Percentiles rank a stretch among this genome's conserved stretches.
These are phyloP conservation scores for Scaptodrosophila latifasciaeformis DNA, from an alignment of 2,888 invertebrate species.

Conservation along the genomic window DNA sequence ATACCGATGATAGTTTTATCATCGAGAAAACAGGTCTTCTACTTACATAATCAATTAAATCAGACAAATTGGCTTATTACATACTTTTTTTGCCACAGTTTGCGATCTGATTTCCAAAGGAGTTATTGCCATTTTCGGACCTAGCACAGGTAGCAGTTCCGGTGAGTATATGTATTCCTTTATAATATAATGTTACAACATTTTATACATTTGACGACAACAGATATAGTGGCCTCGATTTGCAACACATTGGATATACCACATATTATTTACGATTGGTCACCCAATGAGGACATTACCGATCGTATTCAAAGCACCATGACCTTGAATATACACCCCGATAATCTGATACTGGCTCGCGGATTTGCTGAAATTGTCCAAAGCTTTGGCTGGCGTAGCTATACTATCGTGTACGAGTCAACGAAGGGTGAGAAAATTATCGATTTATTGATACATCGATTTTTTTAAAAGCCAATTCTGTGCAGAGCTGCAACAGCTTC, in stretches of 20 bases:
- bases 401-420: conserved; percentile 88
- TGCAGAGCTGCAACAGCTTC: conserved; percentile 84
- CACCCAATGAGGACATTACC: conserved; percentile 75
- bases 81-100: conserved; percentile 75
- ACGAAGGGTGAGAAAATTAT: conserved; percentile 79
- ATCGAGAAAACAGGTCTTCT: conserved; percentile 72
- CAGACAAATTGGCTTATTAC: conserved; percentile 4
- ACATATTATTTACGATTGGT: conserved; percentile 80
- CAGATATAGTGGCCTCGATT: conserved; percentile 76
- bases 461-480: background rate
- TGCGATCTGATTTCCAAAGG: conserved; percentile 81
- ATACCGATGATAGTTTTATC: conserved; percentile 71
- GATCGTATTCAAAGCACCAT: conserved; percentile 76
- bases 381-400: conserved; percentile 86
- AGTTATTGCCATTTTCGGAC: conserved; percentile 85
- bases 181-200: too few relatives aligned
- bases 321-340: conserved; percentile 83
- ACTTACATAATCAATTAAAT: background rate
- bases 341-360: conserved; percentile 79
- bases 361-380: conserved; percentile 85
- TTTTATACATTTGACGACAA: background rate
- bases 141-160: conserved; percentile 74
- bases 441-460: background rate
- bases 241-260: conserved; percentile 81
- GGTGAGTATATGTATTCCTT: conserved; percentile 65